Conservation (phyloP, 1,140 invertebrate genomes). For the Epicauta chinensis region DNA sequence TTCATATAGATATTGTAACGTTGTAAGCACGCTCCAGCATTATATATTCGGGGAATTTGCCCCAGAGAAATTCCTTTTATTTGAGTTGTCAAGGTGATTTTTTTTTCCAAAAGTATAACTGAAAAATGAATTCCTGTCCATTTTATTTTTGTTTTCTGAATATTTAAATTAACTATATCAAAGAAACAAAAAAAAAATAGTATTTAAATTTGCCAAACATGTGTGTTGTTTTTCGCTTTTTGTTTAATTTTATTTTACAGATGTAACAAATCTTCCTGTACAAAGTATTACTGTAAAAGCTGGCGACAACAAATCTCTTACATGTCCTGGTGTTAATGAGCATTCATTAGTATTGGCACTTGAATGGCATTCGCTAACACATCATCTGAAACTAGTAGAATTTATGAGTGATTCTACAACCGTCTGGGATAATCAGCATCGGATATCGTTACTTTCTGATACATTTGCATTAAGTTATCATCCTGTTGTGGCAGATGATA, state of each 20-base stretch:
- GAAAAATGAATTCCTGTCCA: too few species aligned
- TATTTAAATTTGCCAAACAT: too few species aligned
- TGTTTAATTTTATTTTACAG: conserved; percentile 26
- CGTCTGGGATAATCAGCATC: conserved; percentile 47
- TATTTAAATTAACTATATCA: too few species aligned
- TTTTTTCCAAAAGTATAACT: too few species aligned
- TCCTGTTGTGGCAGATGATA: conserved; percentile 55
- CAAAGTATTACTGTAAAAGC: conserved; percentile 54
- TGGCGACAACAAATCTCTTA: conserved; percentile 57
- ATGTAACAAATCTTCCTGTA: conserved; percentile 48
- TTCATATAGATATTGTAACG: conserved; percentile 9
- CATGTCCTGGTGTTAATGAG: conserved; percentile 59
- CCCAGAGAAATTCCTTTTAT: conserved; percentile 3
- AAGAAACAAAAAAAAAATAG: too few species aligned
- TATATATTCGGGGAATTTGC: not conserved
- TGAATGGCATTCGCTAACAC: conserved; percentile 50
- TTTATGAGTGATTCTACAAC: conserved; percentile 50
- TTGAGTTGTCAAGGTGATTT: not conserved
- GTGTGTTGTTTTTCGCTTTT: not conserved
- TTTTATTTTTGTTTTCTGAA: too few species aligned
- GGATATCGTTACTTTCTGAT: conserved; percentile 52
- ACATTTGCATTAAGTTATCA: conserved; percentile 59
- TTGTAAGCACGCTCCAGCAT: conserved; percentile 4
- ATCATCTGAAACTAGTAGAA: conserved; percentile 44
- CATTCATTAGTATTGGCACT: conserved; percentile 55